Conservation (phyloP, 2,797 vertebrate genomes). For the Tadarida brasiliensis region DNA sequence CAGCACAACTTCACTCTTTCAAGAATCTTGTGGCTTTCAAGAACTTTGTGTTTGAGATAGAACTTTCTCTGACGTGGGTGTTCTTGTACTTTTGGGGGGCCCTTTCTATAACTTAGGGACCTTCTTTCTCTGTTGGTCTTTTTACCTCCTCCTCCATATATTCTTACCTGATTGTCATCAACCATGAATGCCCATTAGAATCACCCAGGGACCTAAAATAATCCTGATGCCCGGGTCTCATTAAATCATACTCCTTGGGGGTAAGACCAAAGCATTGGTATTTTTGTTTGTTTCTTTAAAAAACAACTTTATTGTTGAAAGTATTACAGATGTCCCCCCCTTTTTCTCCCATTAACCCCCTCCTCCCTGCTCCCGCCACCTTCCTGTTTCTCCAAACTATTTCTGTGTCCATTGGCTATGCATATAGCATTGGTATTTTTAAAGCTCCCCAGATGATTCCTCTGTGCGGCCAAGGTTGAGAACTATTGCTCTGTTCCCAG, state of each 20-base stretch:
- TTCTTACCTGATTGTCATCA: not conserved
- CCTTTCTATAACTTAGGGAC: not conserved
- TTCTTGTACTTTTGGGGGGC: not conserved
- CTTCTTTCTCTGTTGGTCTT: not conserved
- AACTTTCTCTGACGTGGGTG: not conserved
- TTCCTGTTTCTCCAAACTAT: too few relatives aligned
- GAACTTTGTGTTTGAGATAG: not conserved
- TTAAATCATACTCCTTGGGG: not conserved
- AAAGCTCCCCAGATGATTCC: not conserved
- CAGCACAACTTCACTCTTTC: not conserved
- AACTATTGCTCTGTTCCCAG: not conserved
- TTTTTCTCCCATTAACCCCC: too few relatives aligned
- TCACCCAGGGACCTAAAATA: not conserved
- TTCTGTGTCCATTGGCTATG: too few relatives aligned
- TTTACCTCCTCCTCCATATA: conserved; percentile 18
- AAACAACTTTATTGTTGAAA: too few relatives aligned
- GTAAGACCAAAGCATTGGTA: not conserved
- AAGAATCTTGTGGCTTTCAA: not conserved
- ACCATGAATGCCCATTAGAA: not conserved
- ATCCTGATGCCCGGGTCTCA: not conserved
- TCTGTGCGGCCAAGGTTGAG: not conserved
- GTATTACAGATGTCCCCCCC: too few relatives aligned
- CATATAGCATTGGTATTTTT: not conserved
- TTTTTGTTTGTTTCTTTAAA: not conserved
- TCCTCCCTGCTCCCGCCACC: too few relatives aligned